Evolutionary conservation across 2,888 invertebrate species (phyloP).

Genomic region (Tiliacea citrago): DNA sequence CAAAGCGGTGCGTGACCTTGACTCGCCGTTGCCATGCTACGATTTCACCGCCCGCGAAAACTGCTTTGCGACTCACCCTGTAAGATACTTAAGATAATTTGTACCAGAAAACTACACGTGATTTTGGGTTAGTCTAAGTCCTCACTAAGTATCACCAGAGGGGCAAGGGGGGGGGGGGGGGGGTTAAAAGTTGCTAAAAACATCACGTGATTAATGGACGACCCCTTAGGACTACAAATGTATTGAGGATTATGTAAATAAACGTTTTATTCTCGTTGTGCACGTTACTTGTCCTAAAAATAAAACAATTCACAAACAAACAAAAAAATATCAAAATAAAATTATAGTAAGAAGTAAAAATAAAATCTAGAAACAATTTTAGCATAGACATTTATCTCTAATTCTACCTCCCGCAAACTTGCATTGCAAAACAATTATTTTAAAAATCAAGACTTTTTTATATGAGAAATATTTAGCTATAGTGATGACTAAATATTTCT

Average conservation of each 20-base stretch:
- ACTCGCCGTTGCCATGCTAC: too few relatives aligned
- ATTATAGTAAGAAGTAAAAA: constrained; percentile 41
- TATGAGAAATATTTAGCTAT: not conserved
- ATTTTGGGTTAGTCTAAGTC: too few relatives aligned
- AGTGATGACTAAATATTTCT: too few relatives aligned
- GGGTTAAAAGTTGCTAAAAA: too few relatives aligned
- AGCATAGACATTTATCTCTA: constrained; percentile 14
- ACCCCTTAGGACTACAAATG: not conserved
- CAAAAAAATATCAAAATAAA: constrained; percentile 15
- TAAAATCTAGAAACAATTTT: constrained; percentile 38
- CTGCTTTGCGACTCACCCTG: too few relatives aligned
- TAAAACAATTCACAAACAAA: constrained; percentile 9
- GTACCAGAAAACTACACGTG: too few relatives aligned
- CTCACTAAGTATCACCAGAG: too few relatives aligned
- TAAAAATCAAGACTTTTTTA: not conserved
- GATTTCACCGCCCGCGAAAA: too few relatives aligned
- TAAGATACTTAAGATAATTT: too few relatives aligned
- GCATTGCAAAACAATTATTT: not conserved
- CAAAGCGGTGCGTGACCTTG: too few relatives aligned
- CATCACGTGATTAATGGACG: too few relatives aligned
- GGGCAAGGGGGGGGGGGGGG: too few relatives aligned
- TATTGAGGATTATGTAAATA: constrained; percentile 19
- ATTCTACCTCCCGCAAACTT: constrained; percentile 10
- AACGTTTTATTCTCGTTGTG: constrained; percentile 32
- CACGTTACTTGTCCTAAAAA: constrained; percentile 15